Evolutionary conservation across 2,888 invertebrate genomes (phyloP), one percentile per base, ranked within the genome.

Genomic region (Campoplex capitator): DNA sequence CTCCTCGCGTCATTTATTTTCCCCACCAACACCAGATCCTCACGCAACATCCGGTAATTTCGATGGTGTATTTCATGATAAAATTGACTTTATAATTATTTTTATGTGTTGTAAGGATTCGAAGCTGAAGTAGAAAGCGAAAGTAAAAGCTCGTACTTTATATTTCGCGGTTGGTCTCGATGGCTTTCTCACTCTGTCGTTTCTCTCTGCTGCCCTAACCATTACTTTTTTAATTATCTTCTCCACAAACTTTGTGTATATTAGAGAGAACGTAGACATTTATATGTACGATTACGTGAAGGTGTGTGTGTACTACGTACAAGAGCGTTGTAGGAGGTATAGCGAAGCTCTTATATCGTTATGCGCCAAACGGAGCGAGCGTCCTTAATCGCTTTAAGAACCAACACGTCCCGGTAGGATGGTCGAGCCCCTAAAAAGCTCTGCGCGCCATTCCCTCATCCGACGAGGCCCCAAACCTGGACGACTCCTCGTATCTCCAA

Each of bases 221-320:
- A 90, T 93, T 92, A 93, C 89, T 92, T 92, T 92, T 92, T 92
- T 92, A 92, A 93, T 93, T 91, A 89, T 89, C 89, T 89, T 86
- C 84, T 67, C 83, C 81, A 76, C 82, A 71, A 71, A 83, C 79
- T 68, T 74, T 32, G 67, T 74, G 54, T 82, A 45, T 48, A 82
- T 58, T 42, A 67, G 71, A 56, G 28, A 42, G 67, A 16, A 32
- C 6, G 32, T 62, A 62, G 28, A 32, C 58, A 58, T 28, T 13
- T 2, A 32, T 58, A 32, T 16, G 28, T 13, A 32, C 28, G 58
- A 62, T 62, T 32, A 62, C 11, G 13, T 3, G 3, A 16, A 11
- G 23, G 56, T 58, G 58, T 71, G 32, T 56, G 68, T 28, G 56
- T n/a, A 65, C 23, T 9, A n/a, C 32, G 71, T 65, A 18, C 54